Evolutionary conservation across 2,888 invertebrate genomes (phyloP), one percentile per base, ranked within the genome.

Genomic region (Dione juno): DNA sequence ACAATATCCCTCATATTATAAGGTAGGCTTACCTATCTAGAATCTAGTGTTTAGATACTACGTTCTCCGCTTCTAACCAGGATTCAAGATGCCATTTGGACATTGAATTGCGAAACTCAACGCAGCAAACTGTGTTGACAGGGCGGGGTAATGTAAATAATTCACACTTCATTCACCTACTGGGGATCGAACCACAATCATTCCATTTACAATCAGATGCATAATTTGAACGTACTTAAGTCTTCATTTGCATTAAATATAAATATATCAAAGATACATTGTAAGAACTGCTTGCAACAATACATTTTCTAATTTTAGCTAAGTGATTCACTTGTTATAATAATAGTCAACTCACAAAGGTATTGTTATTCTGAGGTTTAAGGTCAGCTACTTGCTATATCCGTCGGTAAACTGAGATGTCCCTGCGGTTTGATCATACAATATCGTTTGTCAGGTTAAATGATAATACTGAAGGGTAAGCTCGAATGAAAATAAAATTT

Each of bases 341-440:
- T 45, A 61, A 28, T 61, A 61, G 11, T 28, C 21, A 40, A 52
- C 3, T 37, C 37, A 40, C 48, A 14, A 64, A 37, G 48, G 64
- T 50, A 50, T 48, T 21, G 50, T 64, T 64, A 14, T 64, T 52
- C 37, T 50, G 16, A 64, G 50, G 64, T 11, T 35, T 68, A 71
- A 72, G 74, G 74, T 65, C 74, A 69, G 58, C 21, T 67, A 67
- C 64, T 74, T 69, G 71, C 69, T 74, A 74, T 72, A 67, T 57
- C 69, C 43, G 53, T 40, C n/a, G 74, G 90, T 88, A 89, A 90
- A 80, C 76, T 78, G 88, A 90, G 81, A 87, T 77, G 79, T 79
- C 67, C 79, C 77, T 89, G 90, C 78, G 90, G 89, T 89, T 85
- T 84, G 82, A 81, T 82, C 77, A 88, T 84, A 79, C 79, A 85